Percentiles rank a stretch among this genome's conserved stretches.
phyloP scores from a whole-genome alignment of 2,888 invertebrate species.

The Margaritifera margaritifera region DNA sequence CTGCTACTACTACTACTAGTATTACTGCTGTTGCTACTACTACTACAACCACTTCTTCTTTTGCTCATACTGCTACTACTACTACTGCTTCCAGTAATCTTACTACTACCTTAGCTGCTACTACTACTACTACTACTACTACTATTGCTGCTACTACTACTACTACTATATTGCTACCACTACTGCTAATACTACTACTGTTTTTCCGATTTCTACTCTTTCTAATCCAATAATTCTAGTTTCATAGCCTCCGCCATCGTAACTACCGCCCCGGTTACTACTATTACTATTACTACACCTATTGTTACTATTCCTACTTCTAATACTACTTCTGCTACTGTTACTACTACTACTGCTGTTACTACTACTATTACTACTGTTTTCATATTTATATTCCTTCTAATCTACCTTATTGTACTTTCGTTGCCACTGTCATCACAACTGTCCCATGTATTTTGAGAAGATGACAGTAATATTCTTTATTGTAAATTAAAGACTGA shows the following conservation, averaged over 20 bases:
- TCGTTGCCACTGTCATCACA: constrained; percentile 9
- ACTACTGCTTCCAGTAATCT: constrained; percentile 14
- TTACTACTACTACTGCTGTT: constrained; percentile 9
- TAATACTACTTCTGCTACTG: constrained; percentile 7
- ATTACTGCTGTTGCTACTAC: constrained; percentile 19
- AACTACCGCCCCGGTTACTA: constrained; percentile 21
- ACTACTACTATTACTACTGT: constrained; percentile 8
- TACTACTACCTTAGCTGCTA: constrained; percentile 14
- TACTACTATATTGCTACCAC: constrained; percentile 17
- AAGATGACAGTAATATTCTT: no score
- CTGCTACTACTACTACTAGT: constrained; percentile 18
- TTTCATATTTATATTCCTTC: constrained; percentile 4
- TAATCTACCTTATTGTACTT: constrained; percentile 4
- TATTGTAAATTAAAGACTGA: no score
- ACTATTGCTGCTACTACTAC: constrained; percentile 17
- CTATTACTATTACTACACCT: constrained; percentile 17
- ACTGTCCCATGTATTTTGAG: no score
- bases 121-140: constrained; percentile 20
- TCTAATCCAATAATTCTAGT: constrained; percentile 16
- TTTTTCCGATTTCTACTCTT: constrained; percentile 16
- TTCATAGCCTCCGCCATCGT: constrained; percentile 16
- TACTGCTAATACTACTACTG: constrained; percentile 18
- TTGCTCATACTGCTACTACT: constrained; percentile 18
- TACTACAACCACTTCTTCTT: constrained; percentile 16
- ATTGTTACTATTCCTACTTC: constrained; percentile 1